These are phyloP conservation scores for Octomys mimax DNA, from an alignment of 2,797 vertebrate genomes.

Conservation along the genomic window DNA sequence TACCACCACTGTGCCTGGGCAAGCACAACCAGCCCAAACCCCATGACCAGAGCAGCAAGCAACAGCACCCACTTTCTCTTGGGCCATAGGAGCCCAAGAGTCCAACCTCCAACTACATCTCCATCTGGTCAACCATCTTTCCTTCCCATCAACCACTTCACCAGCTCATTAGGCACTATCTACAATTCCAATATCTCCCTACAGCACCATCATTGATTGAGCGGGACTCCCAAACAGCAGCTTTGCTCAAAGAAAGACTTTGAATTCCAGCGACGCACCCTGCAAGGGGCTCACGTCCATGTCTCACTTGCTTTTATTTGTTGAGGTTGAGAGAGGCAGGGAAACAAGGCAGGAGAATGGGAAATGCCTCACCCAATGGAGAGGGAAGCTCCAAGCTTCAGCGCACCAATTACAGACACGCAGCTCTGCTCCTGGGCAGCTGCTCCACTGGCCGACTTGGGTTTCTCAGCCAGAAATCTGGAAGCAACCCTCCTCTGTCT, in stretches of 20 bases:
- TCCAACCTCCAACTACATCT: neutral
- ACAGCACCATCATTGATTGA: neutral
- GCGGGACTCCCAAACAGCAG: neutral
- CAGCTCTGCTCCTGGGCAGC: neutral
- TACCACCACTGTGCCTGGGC: neutral
- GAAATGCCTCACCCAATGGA: neutral
- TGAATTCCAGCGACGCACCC: neutral
- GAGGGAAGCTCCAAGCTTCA: neutral
- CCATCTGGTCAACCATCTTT: neutral
- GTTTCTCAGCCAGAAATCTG: neutral
- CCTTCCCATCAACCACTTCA: neutral
- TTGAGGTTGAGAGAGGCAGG: neutral
- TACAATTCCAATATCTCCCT: constrained; percentile 9
- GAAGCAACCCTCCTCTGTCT: neutral
- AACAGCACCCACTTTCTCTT: neutral
- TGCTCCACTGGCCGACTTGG: neutral
- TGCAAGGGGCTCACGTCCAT: neutral
- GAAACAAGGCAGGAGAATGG: neutral
- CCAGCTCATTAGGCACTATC: constrained; percentile 7
- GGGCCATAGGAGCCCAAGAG: neutral
- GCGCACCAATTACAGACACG: too few relatives aligned
- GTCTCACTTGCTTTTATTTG: neutral
- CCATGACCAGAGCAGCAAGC: neutral
- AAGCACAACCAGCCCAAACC: too few relatives aligned
- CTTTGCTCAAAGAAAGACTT: constrained; percentile 7